Base-by-base conservation (phyloP, 2,888 invertebrate species). In the Orthosia gothica region DNA sequence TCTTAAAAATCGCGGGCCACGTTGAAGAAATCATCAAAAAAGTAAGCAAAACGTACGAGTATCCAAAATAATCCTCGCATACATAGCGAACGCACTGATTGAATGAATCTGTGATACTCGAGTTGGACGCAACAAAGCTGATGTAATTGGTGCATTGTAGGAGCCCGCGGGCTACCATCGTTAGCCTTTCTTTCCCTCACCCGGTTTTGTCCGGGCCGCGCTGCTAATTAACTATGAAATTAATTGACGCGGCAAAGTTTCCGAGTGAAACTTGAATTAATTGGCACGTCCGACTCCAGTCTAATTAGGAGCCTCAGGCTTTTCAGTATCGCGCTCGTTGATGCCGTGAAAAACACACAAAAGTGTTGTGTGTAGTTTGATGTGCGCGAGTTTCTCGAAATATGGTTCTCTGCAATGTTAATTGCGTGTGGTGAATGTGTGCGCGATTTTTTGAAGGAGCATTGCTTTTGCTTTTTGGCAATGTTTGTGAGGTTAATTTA, bases 181-280 rank as follows among this genome's bases (percentile, higher is more conserved):
- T 95, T 95, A 95, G 95, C 96, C 94, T 95, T 95, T 95, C 95
- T 95, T 95, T 93, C 92, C 90, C 91, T 92, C 93, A 90, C 92
- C 94, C 92, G 94, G 96, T 95, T 95, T 96, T 95, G 96, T 95
- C 94, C 94, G 82, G 83, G 78, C 88, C 85, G 84, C 89, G 92
- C 94, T 94, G 95, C 96, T 96, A 96, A 96, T 96, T 96, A 96
- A 96, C 96, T 96, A 96, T 96, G 96, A 96, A 96, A 96, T 96
- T 96, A 96, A 96, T 96, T 96, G 96, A 96, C 95, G 96, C 95
- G 93, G 96, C 95, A 95, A 96, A 96, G 95, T 96, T 96, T 95
- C 95, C 94, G 94, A 95, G 95, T 95, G 95, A 96, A 96, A 96
- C 96, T 96, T 96, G 96, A 96, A 96, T 96, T 96, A 96, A 96